A percentile compares a stretch with the other conserved stretches of the same genome.
Evolutionary conservation across 2,888 invertebrate species (phyloP).

Genomic region (Coleophora flavipennella): DNA sequence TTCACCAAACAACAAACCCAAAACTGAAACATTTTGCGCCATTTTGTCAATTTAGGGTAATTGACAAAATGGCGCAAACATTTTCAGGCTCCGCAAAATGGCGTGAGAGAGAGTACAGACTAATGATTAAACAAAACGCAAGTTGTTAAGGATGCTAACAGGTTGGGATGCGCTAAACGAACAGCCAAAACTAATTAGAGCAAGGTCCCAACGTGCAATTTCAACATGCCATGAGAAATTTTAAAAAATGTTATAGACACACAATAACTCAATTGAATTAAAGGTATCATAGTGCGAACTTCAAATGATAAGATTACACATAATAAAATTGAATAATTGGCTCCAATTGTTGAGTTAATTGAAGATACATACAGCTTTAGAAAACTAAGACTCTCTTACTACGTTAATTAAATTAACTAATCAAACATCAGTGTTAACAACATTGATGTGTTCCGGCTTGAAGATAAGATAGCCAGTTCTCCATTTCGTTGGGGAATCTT

Average conservation of each 20-base stretch:
- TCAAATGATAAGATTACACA: constrained; percentile 9
- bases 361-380: not conserved
- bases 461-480: no score
- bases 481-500: no score
- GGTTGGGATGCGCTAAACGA: constrained; percentile 49
- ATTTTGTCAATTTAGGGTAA: no score
- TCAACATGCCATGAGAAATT: constrained; percentile 52
- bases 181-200: constrained; percentile 46
- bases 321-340: constrained; percentile 11
- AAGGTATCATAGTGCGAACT: constrained; percentile 25
- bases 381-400: no score
- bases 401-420: no score
- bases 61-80: no score
- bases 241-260: constrained; percentile 16
- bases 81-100: no score
- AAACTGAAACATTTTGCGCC: no score
- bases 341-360: not conserved
- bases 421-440: no score
- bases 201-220: constrained; percentile 46
- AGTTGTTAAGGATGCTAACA: constrained; percentile 31
- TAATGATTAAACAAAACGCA: not conserved
- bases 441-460: no score
- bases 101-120: no score
- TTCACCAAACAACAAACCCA: no score
- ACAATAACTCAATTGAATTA: constrained; percentile 37